Percentiles rank a stretch among this genome's conserved stretches.
Evolutionary conservation across 2,113 vertebrate genomes (phyloP).

Genomic region (Trematomus loennbergii): DNA sequence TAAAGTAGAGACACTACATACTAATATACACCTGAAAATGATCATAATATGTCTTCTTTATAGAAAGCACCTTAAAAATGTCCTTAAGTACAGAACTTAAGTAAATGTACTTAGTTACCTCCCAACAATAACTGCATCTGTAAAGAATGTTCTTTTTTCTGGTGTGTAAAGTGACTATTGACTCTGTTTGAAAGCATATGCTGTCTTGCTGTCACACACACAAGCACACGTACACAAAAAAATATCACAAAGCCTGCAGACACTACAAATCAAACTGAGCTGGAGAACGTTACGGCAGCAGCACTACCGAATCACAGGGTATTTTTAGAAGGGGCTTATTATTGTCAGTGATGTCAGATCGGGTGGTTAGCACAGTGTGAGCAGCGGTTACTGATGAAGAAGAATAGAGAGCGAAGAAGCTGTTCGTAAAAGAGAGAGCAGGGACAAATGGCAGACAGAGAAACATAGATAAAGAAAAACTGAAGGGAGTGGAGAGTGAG

Average conservation of each 20-base stretch:
- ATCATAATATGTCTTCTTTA: too few species aligned
- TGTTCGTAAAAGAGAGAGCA: slow-evolving; percentile 29
- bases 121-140: background rate
- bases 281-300: slow-evolving; percentile 29
- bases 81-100: too few species aligned
- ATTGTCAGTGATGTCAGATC: slow-evolving; percentile 60
- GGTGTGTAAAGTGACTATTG: background rate
- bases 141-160: background rate
- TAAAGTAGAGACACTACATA: too few species aligned
- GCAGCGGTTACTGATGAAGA: slow-evolving; percentile 47
- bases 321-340: slow-evolving; percentile 68
- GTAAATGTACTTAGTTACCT: too few species aligned
- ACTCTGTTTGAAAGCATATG: slow-evolving; percentile 6
- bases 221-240: background rate
- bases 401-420: slow-evolving; percentile 37
- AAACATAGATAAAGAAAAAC: slow-evolving; percentile 37
- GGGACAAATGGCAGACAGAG: slow-evolving; percentile 34
- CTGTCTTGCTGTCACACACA: slow-evolving; percentile 27
- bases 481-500: slow-evolving; percentile 30
- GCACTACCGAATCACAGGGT: slow-evolving; percentile 20
- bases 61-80: too few species aligned
- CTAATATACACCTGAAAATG: too few species aligned
- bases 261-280: slow-evolving; percentile 19
- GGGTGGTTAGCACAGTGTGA: slow-evolving; percentile 36
- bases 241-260: slow-evolving; percentile 2